These are phyloP conservation scores for Itoplectis maculator DNA, from an alignment of 2,888 invertebrate genomes.

Conservation along the genomic window DNA sequence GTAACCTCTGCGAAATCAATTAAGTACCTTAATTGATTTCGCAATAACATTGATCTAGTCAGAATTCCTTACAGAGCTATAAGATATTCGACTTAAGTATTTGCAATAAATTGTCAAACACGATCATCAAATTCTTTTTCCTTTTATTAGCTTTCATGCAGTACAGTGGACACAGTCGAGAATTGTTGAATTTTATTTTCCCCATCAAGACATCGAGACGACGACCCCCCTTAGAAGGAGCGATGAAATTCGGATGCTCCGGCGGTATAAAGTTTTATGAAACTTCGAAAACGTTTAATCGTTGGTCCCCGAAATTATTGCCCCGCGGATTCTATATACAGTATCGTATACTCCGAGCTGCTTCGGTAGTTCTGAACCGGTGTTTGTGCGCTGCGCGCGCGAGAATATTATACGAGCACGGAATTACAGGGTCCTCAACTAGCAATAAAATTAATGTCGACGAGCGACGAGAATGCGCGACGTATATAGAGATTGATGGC, in stretches of 20 bases:
- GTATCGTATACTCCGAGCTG: slow-evolving; percentile 34
- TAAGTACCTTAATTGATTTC: neutral
- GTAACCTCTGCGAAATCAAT: neutral
- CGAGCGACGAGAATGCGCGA: slow-evolving; percentile 61
- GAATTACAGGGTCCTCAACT: slow-evolving; percentile 68
- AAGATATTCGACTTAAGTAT: neutral
- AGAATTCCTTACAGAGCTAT: neutral
- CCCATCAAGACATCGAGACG: neutral
- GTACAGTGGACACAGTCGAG: neutral
- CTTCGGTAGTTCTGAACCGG: slow-evolving; percentile 43
- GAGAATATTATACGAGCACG: slow-evolving; percentile 60
- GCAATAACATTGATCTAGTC: neutral
- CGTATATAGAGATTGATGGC: slow-evolving; percentile 64
- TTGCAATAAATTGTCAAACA: slow-evolving; percentile 3
- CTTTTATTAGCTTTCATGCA: neutral
- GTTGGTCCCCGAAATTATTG: slow-evolving; percentile 58
- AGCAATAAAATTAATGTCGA: slow-evolving; percentile 68
- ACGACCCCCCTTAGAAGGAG: slow-evolving; percentile 17
- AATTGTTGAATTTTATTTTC: slow-evolving; percentile 24
- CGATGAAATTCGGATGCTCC: slow-evolving; percentile 35
- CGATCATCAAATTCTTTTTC: neutral
- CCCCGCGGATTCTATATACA: slow-evolving; percentile 22
- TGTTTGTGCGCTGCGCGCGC: slow-evolving; percentile 5
- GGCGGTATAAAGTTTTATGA: slow-evolving; percentile 64
- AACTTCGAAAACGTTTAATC: slow-evolving; percentile 58